Evolutionary conservation across 2,113 vertebrate species (phyloP).

Genomic region (Oplegnathus fasciatus): DNA sequence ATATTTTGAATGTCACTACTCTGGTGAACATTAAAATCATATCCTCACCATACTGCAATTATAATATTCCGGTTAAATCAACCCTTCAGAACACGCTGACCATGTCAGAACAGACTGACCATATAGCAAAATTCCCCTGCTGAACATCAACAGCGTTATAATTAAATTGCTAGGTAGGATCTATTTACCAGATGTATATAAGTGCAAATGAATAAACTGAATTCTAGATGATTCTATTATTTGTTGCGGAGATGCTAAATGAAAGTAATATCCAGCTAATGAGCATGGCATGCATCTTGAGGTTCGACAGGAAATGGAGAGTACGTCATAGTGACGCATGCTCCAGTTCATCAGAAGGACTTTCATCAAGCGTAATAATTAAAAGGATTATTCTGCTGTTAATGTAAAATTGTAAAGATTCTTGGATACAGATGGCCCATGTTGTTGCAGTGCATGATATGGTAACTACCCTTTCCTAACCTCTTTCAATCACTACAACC

Average conservation of each 20-base stretch:
- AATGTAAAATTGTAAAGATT: background rate
- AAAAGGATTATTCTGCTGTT: background rate
- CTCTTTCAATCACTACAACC: background rate
- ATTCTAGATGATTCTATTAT: background rate
- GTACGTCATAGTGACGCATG: background rate
- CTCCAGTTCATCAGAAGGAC: background rate
- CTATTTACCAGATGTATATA: background rate
- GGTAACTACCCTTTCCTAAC: background rate
- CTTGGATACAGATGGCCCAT: background rate
- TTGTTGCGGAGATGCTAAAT: background rate
- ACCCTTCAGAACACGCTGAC: background rate
- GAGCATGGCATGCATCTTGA: background rate
- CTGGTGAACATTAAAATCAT: background rate
- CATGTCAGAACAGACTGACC: background rate
- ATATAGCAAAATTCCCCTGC: background rate
- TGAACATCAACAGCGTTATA: background rate
- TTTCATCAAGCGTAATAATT: background rate
- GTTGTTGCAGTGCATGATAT: background rate
- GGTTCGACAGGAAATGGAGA: background rate
- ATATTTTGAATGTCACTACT: background rate
- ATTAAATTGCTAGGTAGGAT: background rate
- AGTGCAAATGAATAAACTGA: background rate
- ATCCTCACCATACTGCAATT: background rate
- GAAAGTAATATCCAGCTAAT: constrained; percentile 5
- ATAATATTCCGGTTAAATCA: background rate